phyloP scores from a whole-genome alignment of 2,113 vertebrate genomes.

The Laticauda laticaudata region DNA sequence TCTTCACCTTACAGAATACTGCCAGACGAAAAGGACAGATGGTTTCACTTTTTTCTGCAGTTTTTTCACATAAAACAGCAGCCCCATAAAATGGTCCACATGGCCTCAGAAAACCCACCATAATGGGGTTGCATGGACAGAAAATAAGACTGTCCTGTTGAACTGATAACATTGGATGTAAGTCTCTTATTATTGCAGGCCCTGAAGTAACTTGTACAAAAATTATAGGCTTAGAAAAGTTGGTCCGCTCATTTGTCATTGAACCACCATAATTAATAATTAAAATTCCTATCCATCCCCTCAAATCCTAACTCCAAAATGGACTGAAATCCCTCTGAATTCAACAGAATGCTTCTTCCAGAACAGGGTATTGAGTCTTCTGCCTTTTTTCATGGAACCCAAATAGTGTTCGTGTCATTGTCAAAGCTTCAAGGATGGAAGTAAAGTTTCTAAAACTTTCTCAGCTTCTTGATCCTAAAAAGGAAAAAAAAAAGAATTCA shows the following conservation, averaged over 20 bases:
- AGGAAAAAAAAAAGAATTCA: constrained; percentile 61
- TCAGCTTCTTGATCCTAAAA: constrained; percentile 86
- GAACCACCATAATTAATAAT: neutral
- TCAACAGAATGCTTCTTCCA: neutral
- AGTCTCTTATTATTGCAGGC: neutral
- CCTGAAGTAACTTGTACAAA: neutral
- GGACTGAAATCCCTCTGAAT: constrained; percentile 12
- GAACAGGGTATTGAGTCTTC: neutral
- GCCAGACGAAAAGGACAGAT: neutral
- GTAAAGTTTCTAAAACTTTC: constrained; percentile 80
- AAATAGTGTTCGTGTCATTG: constrained; percentile 15
- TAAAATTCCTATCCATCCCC: neutral
- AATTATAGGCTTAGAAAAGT: neutral
- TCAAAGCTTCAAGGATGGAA: constrained; percentile 74
- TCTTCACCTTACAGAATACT: neutral
- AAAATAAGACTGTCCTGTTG: neutral
- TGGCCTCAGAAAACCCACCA: constrained; percentile 9
- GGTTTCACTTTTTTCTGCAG: neutral
- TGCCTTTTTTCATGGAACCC: constrained; percentile 26
- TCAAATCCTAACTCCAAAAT: neutral
- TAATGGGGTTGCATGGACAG: neutral
- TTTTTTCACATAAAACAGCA: neutral
- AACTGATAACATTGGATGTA: neutral
- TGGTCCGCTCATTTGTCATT: neutral
- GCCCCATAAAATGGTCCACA: neutral